Base-by-base conservation (phyloP, 2,888 invertebrate genomes). In the Timandra comae region DNA sequence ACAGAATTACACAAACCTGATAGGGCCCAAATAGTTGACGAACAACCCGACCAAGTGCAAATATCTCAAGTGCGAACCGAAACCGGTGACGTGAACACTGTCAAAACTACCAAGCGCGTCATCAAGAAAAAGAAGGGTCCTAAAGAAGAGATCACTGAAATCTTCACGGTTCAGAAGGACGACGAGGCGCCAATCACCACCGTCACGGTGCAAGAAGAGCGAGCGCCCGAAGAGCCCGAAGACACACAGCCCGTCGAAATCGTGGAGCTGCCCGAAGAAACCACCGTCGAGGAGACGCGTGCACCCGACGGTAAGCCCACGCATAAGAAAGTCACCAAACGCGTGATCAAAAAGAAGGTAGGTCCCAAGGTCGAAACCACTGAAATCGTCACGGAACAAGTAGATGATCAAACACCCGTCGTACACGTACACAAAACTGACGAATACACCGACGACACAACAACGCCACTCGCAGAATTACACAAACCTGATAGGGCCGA, bases 361-460 rank as follows among this genome's bases (percentile, higher is more conserved):
- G 68, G 56, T 10, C 49, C 46, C 30, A 62, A 59, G 42, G 42
- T 75, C 43, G 56, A 70, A 49, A 46, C 72, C 52, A 43, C 62
- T 4, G 45, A 71, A 55, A 41, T 67, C 58, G 43, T 44, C 44
- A 2, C 53, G 8, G 39, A 56, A 30, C 68, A 72, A 41, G 65
- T 67, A 39, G 61, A 71, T 5, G 43, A 50, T 19, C 38, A 57
- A 37, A 2, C 56, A 40, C 43, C 45, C n/a, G 39, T 47, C 35
- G 41, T 41, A 10, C 24, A 24, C 7, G 1, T 49, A 16, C 43
- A 38, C 29, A 36, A 30, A 3, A 39, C 47, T 34, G 38, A 46
- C 10, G 26, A 35, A 25, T 10, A 20, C 3, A 16, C 29, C 2
- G 41, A 42, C 7, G 29, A 36, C 3, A 31, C 31, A 3, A 12